Base-by-base conservation (phyloP, 2,888 invertebrate species). In the Elgonia sp. region DNA sequence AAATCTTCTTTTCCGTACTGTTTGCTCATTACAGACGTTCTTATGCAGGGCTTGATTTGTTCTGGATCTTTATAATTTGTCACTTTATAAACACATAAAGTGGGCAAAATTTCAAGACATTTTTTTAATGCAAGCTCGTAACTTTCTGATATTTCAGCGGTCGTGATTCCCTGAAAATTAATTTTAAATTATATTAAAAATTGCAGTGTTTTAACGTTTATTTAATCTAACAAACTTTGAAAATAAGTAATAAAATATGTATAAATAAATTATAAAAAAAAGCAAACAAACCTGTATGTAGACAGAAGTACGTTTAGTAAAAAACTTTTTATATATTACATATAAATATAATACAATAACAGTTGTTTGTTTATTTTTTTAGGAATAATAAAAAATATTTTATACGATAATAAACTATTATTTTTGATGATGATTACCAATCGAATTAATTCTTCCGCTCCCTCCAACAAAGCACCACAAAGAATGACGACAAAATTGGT, bases 1-100 rank as follows among this genome's bases (percentile, higher is more conserved):
- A 99, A 97, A 92, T 99, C 99, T 95, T 99, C 99, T 95, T 98
- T 97, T 14, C 99, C 99, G 95, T 98, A 99, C 94, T 99, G 99
- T 95, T 99, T 99, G 79, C 99, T 99, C 97, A 99, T 99, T 79
- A 99, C 96, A 0, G 99, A 95, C 0, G 99, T 96, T 89, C 96
- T 96, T 69, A 99, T 96, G 21, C 96, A 97, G 91, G 96, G 96
- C 21, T 95, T 95, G 0, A 99, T 97, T 91, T 97, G 96, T 12
- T 96, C 95, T 82, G 96, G 93, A 95, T 98, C 96, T 90, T 95
- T 94, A 88, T 94, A 95, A 92, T 97, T 95, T 92, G 97, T 97
- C 9, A 99, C 96, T 95, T 97, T 97, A 91, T 97, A 96, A 90
- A 97, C 97, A 10, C 97, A 96, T 84, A 98, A 95, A n/a, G 95